Base-by-base conservation (phyloP, 2,888 invertebrate genomes). In the Dryobotodes eremita region DNA sequence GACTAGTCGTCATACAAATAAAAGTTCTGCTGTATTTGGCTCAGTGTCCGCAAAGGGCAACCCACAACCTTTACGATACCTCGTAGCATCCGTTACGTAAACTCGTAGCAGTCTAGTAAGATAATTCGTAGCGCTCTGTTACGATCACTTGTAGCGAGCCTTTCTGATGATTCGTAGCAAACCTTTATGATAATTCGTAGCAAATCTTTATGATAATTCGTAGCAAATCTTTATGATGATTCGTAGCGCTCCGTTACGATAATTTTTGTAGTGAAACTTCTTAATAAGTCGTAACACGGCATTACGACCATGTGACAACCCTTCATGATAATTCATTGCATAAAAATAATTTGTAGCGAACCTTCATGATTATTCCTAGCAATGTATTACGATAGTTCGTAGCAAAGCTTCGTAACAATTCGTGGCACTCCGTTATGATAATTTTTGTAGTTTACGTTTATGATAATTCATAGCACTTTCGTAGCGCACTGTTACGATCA, bases 131-230 rank as follows among this genome's bases (percentile, higher is more conserved):
- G 82, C 79, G 1, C 62, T 11, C 23, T 5, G 36, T 23, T 62
- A 62, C 36, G 36, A 36, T 11, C 1, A 57, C 13, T 5, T 57
- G n/a, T 26, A 57, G 57, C 8, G 13, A 26, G 26, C 26, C 8
- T 71, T 20, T 13, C 8, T 31, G 48, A 13, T 20, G 20, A 13
- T 26, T 57, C 17, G 20, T 71, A 20, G 50, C 17, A 48, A 50
- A 36, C 36, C 36, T 36, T 36, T n/a, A n/a, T n/a, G n/a, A n/a
- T n/a, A 11, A 57, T 26, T 80, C 71, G 82, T 83, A 82, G 82
- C 76, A 7, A 23, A 15, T 4, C 23, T 36, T 36, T 2, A 46
- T 17, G 17, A n/a, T 65, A 65, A 23, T 42, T 42, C 42, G 1
- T 65, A n/a, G 23, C 15, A 13, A 23, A 15, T 7, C 13, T 36